Conservation (phyloP, 2,888 invertebrate genomes). For the Kryphioiulus occultus region DNA sequence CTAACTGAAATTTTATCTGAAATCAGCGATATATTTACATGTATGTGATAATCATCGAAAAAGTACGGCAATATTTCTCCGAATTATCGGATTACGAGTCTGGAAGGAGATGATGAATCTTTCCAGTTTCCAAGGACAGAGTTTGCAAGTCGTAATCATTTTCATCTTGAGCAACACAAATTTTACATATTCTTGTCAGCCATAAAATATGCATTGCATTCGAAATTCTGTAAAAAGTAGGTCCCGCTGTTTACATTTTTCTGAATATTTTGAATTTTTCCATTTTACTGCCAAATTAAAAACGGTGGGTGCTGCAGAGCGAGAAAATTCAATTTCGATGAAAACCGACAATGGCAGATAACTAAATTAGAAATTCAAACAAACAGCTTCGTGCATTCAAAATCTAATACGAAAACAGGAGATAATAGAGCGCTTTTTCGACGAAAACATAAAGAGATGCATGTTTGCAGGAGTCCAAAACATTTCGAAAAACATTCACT, state of each 20-base stretch:
- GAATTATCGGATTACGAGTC: neutral
- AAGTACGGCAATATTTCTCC: neutral
- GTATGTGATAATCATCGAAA: neutral
- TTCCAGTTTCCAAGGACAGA: neutral
- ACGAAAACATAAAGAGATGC: neutral
- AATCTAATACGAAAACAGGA: constrained; percentile 11
- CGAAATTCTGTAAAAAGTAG: neutral
- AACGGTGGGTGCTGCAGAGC: neutral
- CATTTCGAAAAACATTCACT: neutral
- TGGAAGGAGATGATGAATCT: neutral
- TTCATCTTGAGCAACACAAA: neutral
- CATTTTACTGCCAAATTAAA: neutral
- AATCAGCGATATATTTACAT: neutral
- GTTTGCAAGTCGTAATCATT: neutral
- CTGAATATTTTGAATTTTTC: neutral
- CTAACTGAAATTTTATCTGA: no score
- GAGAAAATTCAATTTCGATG: neutral
- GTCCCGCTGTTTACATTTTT: neutral
- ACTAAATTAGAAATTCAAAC: constrained; percentile 16
- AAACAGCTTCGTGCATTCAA: neutral
- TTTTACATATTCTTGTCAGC: neutral
- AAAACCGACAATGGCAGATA: neutral
- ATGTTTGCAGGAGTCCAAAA: neutral
- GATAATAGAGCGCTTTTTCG: neutral
- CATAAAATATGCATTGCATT: neutral